phyloP scores from a whole-genome alignment of 2,888 invertebrate genomes.

The Sarcophaga caerulescens region DNA sequence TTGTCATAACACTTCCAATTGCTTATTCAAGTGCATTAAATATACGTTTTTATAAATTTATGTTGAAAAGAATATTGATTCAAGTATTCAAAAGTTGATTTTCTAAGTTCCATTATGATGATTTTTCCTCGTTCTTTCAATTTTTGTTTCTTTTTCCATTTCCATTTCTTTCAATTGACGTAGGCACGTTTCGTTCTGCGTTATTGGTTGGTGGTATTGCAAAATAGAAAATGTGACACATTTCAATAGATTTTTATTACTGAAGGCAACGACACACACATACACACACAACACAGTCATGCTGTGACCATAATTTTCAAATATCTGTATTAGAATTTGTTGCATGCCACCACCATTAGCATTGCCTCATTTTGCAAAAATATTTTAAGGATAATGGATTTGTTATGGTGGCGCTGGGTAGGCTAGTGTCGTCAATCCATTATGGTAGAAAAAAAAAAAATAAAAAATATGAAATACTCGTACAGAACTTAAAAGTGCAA shows the following conservation, averaged over 20 bases:
- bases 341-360: background rate
- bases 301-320: background rate
- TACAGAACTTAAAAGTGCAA: constrained; percentile 59
- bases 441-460: constrained; percentile 15
- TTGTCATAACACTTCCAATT: background rate
- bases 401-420: background rate
- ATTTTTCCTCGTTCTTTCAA: background rate
- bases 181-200: background rate
- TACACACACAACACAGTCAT: background rate
- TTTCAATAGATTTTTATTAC: constrained; percentile 52
- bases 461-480: background rate
- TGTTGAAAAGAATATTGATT: background rate
- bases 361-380: constrained; percentile 3
- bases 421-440: constrained; percentile 39
- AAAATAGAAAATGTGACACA: constrained; percentile 41
- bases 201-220: constrained; percentile 5
- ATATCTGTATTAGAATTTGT: background rate
- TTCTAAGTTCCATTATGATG: background rate
- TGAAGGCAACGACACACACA: constrained; percentile 8
- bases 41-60: background rate
- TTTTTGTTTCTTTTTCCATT: background rate
- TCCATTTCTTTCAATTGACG: constrained; percentile 1
- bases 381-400: background rate
- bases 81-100: background rate
- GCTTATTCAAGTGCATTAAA: background rate